These are phyloP conservation scores for Spisula solida DNA, from an alignment of 2,888 invertebrate species.

Conservation along the genomic window DNA sequence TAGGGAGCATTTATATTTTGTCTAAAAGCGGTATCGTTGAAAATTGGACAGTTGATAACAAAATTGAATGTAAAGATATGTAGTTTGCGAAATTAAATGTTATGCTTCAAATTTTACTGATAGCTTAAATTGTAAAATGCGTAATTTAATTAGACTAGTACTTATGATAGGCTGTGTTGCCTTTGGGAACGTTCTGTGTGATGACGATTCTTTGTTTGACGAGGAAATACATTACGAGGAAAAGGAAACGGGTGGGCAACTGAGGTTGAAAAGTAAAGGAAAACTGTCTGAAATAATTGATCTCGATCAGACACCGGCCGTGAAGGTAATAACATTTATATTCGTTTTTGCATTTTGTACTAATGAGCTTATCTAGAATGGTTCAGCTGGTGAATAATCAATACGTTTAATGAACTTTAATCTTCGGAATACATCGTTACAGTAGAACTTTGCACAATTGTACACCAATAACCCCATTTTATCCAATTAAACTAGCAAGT, in stretches of 20 bases:
- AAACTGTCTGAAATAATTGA: conserved; percentile 59
- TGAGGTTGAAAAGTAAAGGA: conserved; percentile 60
- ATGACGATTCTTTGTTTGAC: conserved; percentile 50
- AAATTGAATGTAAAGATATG: too few relatives aligned
- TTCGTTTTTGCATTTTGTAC: too few relatives aligned
- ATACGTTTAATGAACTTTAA: too few relatives aligned
- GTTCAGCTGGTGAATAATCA: too few relatives aligned
- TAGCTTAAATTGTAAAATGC: conserved; percentile 8
- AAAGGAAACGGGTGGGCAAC: conserved; percentile 59
- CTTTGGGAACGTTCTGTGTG: neutral
- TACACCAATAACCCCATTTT: too few relatives aligned
- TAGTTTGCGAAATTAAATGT: neutral
- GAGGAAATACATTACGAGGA: conserved; percentile 59
- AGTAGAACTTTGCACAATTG: too few relatives aligned
- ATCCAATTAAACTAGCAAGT: too few relatives aligned
- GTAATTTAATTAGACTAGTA: neutral
- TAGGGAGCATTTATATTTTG: too few relatives aligned
- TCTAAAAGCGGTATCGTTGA: too few relatives aligned
- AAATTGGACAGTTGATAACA: too few relatives aligned
- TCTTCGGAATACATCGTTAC: too few relatives aligned
- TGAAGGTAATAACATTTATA: conserved; percentile 50
- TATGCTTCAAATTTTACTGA: neutral
- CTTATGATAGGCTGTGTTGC: neutral
- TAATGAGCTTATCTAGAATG: too few relatives aligned
- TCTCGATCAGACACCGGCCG: conserved; percentile 53